phyloP scores from a whole-genome alignment of 1,140 invertebrate species.

The Dreissena rostriformis region DNA sequence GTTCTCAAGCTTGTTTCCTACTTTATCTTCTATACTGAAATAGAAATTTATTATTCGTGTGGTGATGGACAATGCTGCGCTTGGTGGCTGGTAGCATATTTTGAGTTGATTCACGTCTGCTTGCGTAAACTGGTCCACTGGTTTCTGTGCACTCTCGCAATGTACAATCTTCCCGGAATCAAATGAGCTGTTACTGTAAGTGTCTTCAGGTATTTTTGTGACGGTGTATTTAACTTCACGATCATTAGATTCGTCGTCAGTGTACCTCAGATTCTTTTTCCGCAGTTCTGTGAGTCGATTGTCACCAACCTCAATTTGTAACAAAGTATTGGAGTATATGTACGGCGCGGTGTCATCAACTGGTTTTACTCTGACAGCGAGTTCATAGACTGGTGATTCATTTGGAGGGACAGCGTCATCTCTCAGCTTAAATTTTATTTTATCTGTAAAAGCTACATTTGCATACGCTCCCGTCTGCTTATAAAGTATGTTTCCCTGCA shows the following conservation, averaged over 20 bases:
- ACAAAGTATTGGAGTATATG: slow-evolving; percentile 70
- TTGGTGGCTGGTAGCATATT: slow-evolving; percentile 80
- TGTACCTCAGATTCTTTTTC: slow-evolving; percentile 75
- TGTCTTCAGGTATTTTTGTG: slow-evolving; percentile 75
- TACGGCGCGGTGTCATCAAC: slow-evolving; percentile 80
- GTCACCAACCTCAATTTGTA: slow-evolving; percentile 79
- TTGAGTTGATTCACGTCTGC: slow-evolving; percentile 80
- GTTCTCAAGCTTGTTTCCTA: slow-evolving; percentile 76
- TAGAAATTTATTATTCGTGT: slow-evolving; percentile 79
- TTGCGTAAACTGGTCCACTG: slow-evolving; percentile 77
- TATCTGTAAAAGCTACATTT: slow-evolving; percentile 71
- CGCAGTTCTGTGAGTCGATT: slow-evolving; percentile 77
- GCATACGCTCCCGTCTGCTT: slow-evolving; percentile 76
- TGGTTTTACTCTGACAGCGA: slow-evolving; percentile 78
- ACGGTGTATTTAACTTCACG: slow-evolving; percentile 74
- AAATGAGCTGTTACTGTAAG: slow-evolving; percentile 74
- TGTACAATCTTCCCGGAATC: slow-evolving; percentile 77
- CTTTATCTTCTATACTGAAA: slow-evolving; percentile 79
- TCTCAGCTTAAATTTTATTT: slow-evolving; percentile 74
- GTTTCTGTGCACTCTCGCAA: slow-evolving; percentile 72
- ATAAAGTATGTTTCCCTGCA: slow-evolving; percentile 80
- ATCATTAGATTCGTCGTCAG: slow-evolving; percentile 79
- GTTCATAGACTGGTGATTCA: slow-evolving; percentile 74
- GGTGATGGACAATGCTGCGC: slow-evolving; percentile 77
- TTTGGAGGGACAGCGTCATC: slow-evolving; percentile 80